phyloP scores from a whole-genome alignment of 2,888 invertebrate species.

The Sinotaia quadrata region DNA sequence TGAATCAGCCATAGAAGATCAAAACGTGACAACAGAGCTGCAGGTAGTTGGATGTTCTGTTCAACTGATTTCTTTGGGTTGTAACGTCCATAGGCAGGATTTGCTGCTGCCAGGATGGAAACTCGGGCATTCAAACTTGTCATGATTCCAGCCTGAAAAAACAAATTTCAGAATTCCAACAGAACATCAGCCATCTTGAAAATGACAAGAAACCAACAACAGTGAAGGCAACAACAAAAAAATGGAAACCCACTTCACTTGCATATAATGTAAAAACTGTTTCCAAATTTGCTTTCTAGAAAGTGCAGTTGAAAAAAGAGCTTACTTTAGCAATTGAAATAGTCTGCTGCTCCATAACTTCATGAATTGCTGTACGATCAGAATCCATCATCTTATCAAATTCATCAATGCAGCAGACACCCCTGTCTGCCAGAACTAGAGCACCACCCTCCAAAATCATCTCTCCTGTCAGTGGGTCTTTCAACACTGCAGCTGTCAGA shows the following conservation, averaged over 20 bases:
- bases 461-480: constrained; percentile 96
- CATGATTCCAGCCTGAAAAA: constrained; percentile 92
- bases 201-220: not conserved
- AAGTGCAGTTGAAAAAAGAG: not conserved
- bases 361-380: constrained; percentile 77
- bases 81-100: constrained; percentile 98
- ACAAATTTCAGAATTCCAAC: no score
- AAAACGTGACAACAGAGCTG: constrained; percentile 95
- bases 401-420: constrained; percentile 99
- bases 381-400: constrained; percentile 98
- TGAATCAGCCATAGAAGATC: constrained; percentile 97
- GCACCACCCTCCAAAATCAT: constrained; percentile 94
- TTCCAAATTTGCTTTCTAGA: no score
- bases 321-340: constrained; percentile 96
- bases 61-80: constrained; percentile 94
- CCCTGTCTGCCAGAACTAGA: constrained; percentile 94
- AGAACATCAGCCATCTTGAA: not conserved
- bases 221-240: not conserved
- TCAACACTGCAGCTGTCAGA: constrained; percentile 97
- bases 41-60: constrained; percentile 97
- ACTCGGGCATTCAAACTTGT: constrained; percentile 97
- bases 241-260: no score
- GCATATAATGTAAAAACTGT: no score
- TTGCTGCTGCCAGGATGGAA: constrained; percentile 97
- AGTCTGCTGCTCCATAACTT: constrained; percentile 91